Conservation (phyloP, 2,797 vertebrate genomes). For the Momotus momota region DNA sequence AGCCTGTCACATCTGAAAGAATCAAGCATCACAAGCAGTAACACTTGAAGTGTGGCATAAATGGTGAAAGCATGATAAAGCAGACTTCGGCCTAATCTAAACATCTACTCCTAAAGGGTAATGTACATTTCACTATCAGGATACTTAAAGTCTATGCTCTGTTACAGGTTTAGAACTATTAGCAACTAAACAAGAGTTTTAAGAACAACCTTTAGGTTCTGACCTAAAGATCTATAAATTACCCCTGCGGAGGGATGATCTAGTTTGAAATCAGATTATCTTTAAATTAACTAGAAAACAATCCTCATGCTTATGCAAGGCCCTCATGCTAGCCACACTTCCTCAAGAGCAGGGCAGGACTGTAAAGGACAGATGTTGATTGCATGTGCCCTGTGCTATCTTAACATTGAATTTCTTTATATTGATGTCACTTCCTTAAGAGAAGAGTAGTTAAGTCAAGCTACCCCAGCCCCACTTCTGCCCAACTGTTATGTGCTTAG, state of each 20-base stretch:
- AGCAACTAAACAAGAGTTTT: conserved; percentile 3
- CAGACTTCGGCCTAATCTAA: neutral
- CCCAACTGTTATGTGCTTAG: neutral
- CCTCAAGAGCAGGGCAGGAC: neutral
- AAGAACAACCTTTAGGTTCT: neutral
- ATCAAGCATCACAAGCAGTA: neutral
- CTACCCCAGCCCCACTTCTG: neutral
- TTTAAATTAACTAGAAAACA: conserved; percentile 26
- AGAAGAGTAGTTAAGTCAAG: neutral
- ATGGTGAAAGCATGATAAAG: neutral
- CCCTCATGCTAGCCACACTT: neutral
- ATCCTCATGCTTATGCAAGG: neutral
- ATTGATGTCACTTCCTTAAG: neutral
- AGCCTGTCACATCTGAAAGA: neutral
- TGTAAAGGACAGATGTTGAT: neutral
- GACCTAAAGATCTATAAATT: neutral
- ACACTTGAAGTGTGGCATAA: neutral
- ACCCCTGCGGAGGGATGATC: neutral
- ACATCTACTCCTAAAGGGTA: neutral
- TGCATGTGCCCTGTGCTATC: neutral
- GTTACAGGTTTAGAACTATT: neutral
- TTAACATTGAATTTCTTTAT: neutral
- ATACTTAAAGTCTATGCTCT: neutral
- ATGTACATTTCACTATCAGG: neutral
- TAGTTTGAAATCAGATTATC: conserved; percentile 10